Conservation (phyloP, 64 coral and sea anemone species). For the Stichodactyla mertensii region DNA sequence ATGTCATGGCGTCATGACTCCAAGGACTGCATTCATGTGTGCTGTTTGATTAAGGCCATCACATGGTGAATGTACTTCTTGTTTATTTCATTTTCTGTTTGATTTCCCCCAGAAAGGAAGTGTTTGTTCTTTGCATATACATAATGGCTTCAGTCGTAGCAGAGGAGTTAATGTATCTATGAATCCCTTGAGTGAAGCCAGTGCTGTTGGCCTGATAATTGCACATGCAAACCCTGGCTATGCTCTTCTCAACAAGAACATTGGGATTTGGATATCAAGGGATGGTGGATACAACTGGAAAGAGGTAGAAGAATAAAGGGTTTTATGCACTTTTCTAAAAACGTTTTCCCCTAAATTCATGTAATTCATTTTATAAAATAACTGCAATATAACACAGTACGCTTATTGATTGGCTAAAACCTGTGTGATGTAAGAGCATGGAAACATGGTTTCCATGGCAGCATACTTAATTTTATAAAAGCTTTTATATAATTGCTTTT, state of each 20-base stretch:
- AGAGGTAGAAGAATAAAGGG: conserved; percentile 14
- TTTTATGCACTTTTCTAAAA: neutral
- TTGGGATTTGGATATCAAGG: conserved; percentile 66
- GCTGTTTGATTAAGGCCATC: no score
- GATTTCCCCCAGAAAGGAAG: conserved; percentile 6
- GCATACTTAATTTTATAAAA: no score
- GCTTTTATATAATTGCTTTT: no score
- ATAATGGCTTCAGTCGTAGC: conserved; percentile 63
- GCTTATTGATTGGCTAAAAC: no score
- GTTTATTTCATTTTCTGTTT: neutral
- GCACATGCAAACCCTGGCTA: conserved; percentile 57
- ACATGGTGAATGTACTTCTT: no score
- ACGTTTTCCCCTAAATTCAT: neutral
- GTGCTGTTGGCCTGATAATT: conserved; percentile 66
- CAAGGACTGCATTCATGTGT: no score
- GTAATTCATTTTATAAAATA: no score
- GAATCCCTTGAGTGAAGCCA: conserved; percentile 61
- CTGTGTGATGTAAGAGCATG: no score
- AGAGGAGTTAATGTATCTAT: conserved; percentile 34
- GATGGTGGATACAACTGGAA: conserved; percentile 82
- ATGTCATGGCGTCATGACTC: no score
- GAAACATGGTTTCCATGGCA: no score
- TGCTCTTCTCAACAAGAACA: conserved; percentile 22
- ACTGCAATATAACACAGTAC: no score
- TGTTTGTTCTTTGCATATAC: conserved; percentile 62